These are phyloP conservation scores for Phainopepla nitens DNA, from an alignment of 2,113 vertebrate species.

Conservation along the genomic window DNA sequence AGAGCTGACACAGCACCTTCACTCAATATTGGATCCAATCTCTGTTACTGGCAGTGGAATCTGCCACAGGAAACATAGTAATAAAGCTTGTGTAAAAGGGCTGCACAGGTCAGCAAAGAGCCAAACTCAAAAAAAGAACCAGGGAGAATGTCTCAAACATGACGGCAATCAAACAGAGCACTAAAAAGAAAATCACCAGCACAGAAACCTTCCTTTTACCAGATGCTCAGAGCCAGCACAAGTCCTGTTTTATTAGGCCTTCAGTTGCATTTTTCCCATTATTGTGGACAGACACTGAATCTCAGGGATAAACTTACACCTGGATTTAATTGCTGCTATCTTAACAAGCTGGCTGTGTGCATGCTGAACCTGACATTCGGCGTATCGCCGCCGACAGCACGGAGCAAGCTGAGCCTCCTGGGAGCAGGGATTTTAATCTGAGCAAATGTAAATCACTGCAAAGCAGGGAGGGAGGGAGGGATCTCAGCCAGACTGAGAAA, in stretches of 20 bases:
- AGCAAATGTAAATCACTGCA: background rate
- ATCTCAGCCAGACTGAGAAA: background rate
- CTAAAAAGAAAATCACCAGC: background rate
- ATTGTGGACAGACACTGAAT: background rate
- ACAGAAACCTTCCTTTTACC: background rate
- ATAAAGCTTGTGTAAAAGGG: background rate
- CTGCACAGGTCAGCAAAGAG: background rate
- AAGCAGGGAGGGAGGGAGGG: background rate
- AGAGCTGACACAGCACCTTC: background rate
- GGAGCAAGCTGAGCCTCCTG: background rate
- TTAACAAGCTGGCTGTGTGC: background rate
- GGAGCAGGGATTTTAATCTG: background rate
- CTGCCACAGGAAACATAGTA: background rate
- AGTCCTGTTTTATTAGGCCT: background rate
- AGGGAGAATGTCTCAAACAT: background rate
- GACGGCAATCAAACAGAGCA: background rate
- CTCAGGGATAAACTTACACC: background rate
- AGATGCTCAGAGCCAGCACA: background rate
- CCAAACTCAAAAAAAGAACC: background rate
- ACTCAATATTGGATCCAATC: rapidly evolving
- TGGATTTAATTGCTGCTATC: background rate
- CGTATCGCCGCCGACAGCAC: rapidly evolving
- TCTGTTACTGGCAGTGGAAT: background rate
- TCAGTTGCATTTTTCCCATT: background rate
- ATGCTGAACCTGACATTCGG: background rate